Evolutionary conservation across 2,797 vertebrate genomes (phyloP).

Genomic region (Eulemur albifrons): DNA sequence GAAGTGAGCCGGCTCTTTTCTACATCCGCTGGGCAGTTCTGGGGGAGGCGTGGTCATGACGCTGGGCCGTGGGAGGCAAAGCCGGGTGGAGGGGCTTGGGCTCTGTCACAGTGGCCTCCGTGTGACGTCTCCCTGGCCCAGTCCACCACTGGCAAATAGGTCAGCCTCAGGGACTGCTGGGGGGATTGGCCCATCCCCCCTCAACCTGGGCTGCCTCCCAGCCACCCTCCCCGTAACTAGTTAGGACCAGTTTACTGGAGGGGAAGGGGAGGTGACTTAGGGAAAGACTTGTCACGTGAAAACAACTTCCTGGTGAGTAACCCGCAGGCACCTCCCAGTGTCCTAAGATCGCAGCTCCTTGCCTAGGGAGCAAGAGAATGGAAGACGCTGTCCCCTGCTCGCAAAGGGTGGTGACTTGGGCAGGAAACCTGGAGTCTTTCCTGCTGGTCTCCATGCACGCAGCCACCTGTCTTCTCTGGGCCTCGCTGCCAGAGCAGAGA

Average conservation of each 20-base stretch:
- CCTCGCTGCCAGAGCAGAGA: background rate
- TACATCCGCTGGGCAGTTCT: background rate
- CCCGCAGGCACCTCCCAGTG: background rate
- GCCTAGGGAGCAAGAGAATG: rapidly evolving
- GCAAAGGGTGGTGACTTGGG: background rate
- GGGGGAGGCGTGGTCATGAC: background rate
- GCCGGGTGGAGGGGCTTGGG: too few species aligned
- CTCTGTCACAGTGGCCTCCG: rapidly evolving
- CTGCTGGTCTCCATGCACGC: background rate
- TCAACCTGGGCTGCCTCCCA: background rate
- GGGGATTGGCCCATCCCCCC: background rate
- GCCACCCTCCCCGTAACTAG: background rate
- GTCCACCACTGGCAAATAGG: background rate
- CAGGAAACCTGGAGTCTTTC: background rate
- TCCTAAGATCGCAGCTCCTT: background rate
- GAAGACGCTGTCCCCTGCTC: rapidly evolving
- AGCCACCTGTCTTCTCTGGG: constrained; percentile 38
- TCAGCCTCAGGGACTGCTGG: background rate
- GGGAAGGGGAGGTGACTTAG: background rate
- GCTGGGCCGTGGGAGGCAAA: rapidly evolving
- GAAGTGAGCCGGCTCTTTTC: background rate
- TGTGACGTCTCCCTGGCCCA: too few species aligned
- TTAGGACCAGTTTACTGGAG: background rate
- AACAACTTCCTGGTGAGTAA: background rate
- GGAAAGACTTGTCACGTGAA: background rate